phyloP scores from a whole-genome alignment of 1,140 invertebrate species.

The Pristionchus pacificus region DNA sequence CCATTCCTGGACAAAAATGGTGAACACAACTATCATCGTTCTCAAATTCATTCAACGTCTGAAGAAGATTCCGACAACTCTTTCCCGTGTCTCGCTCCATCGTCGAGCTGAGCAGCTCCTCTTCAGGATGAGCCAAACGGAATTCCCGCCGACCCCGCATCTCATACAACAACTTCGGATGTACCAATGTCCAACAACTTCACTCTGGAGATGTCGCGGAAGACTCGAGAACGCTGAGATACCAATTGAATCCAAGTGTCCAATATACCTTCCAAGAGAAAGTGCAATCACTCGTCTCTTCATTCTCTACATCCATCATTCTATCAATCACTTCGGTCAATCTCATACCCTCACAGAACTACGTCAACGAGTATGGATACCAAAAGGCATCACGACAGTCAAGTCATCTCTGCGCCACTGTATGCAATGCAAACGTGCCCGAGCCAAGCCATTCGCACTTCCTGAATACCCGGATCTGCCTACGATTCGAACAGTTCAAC shows the following conservation, averaged over 20 bases:
- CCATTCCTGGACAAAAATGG: not conserved
- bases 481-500: not conserved
- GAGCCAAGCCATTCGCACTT: not conserved
- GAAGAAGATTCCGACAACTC: not conserved
- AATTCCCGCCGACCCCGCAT: not conserved
- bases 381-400: not conserved
- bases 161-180: not conserved
- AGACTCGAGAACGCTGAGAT: not conserved
- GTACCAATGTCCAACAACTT: not conserved
- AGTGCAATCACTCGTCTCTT: not conserved
- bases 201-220: not conserved
- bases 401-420: not conserved
- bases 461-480: not conserved
- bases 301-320: not conserved
- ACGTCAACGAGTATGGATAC: not conserved
- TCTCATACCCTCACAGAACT: not conserved
- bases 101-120: not conserved
- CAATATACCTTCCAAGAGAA: not conserved
- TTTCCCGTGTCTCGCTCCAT: not conserved
- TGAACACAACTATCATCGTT: not conserved
- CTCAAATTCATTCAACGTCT: not conserved
- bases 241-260: not conserved
- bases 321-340: not conserved
- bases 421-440: not conserved
- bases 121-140: not conserved